Percentiles rank a stretch among this genome's conserved stretches.
Evolutionary conservation across 2,797 vertebrate species (phyloP).

Genomic region (Pseudopleuronectes americanus): DNA sequence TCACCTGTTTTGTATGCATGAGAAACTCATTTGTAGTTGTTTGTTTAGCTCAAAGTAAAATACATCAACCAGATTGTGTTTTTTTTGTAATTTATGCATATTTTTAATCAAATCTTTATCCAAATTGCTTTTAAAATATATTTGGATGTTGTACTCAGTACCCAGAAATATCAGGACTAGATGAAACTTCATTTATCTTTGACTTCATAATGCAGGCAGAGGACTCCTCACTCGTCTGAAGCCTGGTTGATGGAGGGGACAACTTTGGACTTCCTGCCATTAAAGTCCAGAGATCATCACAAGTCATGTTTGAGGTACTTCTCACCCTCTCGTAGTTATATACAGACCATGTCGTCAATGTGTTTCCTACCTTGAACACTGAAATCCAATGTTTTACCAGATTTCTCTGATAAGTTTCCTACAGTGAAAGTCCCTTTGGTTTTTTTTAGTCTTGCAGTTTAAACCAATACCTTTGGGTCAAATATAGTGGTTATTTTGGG

Average conservation of each 20-base stretch:
- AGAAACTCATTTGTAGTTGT: constrained; percentile 31
- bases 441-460: too few relatives aligned
- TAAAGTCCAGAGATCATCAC: constrained; percentile 28
- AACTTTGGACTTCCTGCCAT: constrained; percentile 87
- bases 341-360: not conserved
- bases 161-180: constrained; percentile 13
- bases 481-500: too few relatives aligned
- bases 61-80: constrained; percentile 64
- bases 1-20: not conserved
- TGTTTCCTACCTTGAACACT: constrained; percentile 87
- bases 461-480: too few relatives aligned
- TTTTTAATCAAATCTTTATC: not conserved
- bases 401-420: too few relatives aligned
- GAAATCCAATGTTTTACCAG: too few relatives aligned
- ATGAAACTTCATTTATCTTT: constrained; percentile 91
- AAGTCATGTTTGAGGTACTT: not conserved
- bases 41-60: constrained; percentile 4
- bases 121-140: not conserved
- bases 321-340: not conserved
- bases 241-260: constrained; percentile 89
- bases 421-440: too few relatives aligned
- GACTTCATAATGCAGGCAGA: constrained; percentile 90
- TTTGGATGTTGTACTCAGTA: not conserved
- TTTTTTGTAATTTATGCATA: not conserved
- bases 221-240: constrained; percentile 67